Percentiles rank a stretch among this genome's conserved stretches.
Evolutionary conservation across 2,113 vertebrate genomes (phyloP).

Genomic region (Lagopus leucura): DNA sequence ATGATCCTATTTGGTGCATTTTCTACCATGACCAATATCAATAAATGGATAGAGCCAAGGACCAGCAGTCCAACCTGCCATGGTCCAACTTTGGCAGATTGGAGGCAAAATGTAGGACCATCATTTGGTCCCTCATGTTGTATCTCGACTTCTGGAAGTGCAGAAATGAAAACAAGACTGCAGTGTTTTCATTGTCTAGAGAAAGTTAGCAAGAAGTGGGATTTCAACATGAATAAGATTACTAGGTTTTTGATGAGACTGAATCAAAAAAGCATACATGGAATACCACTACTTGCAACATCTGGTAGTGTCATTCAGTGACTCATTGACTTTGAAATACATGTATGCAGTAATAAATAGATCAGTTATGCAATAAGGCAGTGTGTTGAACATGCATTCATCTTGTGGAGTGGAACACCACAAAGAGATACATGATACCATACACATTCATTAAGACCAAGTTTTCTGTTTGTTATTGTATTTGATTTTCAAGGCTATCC

Average conservation of each 20-base stretch:
- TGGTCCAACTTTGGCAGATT: slow-evolving; percentile 60
- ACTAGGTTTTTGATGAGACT: slow-evolving; percentile 70
- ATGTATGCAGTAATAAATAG: slow-evolving; percentile 91
- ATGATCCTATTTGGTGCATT: slow-evolving; percentile 74
- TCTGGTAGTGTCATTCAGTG: slow-evolving; percentile 75
- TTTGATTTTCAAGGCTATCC: slow-evolving; percentile 90
- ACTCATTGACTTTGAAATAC: slow-evolving; percentile 74
- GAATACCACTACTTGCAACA: slow-evolving; percentile 59
- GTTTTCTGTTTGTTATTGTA: slow-evolving; percentile 59
- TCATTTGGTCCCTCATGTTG: slow-evolving; percentile 51
- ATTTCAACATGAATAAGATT: slow-evolving; percentile 68
- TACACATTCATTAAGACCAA: slow-evolving; percentile 90
- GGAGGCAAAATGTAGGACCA: slow-evolving; percentile 55
- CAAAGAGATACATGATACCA: slow-evolving; percentile 82
- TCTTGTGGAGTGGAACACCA: slow-evolving; percentile 84
- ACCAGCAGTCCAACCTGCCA: slow-evolving; percentile 51
- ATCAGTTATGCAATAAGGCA: slow-evolving; percentile 93
- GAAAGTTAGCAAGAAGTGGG: slow-evolving; percentile 66
- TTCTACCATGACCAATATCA: slow-evolving; percentile 66
- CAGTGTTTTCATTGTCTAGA: slow-evolving; percentile 60
- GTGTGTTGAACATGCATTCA: slow-evolving; percentile 89
- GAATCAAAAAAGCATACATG: slow-evolving; percentile 71
- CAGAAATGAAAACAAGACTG: slow-evolving; percentile 65
- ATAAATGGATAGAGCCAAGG: slow-evolving; percentile 60
- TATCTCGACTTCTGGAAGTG: slow-evolving; percentile 62